A percentile compares a stretch with the other conserved stretches of the same genome.
Conservation (phyloP, 2,797 vertebrate genomes). For the Enteromius viviparus region DNA sequence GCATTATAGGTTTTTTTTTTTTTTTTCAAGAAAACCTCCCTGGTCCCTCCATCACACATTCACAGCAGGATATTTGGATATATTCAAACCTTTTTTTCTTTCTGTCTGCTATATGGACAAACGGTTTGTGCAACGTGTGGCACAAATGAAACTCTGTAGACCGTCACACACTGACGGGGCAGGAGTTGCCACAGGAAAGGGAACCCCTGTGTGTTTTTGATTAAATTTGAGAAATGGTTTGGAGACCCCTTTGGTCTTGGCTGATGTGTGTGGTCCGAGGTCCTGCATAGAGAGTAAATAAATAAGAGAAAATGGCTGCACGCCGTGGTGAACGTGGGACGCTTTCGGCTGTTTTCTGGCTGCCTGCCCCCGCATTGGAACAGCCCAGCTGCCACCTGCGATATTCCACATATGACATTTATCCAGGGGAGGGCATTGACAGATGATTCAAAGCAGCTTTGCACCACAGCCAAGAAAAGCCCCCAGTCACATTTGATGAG, state of each 20-base stretch:
- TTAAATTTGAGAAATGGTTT: conserved; percentile 55
- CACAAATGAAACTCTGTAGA: conserved; percentile 53
- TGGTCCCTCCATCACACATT: conserved; percentile 9
- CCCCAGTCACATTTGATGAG: conserved; percentile 78
- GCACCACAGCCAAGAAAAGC: conserved; percentile 75
- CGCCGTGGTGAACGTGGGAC: conserved; percentile 44
- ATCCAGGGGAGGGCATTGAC: conserved; percentile 79
- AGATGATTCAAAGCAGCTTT: conserved; percentile 82
- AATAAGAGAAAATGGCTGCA: conserved; percentile 51
- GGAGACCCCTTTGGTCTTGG: conserved; percentile 51
- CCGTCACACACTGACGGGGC: conserved; percentile 40
- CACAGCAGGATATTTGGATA: conserved; percentile 8
- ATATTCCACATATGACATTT: conserved; percentile 82
- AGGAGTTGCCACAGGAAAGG: conserved; percentile 38
- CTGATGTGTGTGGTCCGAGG: conserved; percentile 62
- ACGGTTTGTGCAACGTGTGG: conserved; percentile 23
- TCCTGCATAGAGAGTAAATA: conserved; percentile 54
- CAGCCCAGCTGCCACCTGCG: conserved; percentile 78
- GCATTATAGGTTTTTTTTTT: background rate
- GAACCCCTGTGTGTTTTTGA: conserved; percentile 53
- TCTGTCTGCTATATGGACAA: background rate
- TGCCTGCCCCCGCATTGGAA: conserved; percentile 67
- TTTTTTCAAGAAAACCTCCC: conserved; percentile 7
- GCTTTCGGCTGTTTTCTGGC: conserved; percentile 75
- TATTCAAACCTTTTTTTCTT: conserved; percentile 13